Percentiles rank a stretch among this genome's conserved stretches.
Conservation (phyloP, 2,113 vertebrate genomes). For the Morone chrysops region DNA sequence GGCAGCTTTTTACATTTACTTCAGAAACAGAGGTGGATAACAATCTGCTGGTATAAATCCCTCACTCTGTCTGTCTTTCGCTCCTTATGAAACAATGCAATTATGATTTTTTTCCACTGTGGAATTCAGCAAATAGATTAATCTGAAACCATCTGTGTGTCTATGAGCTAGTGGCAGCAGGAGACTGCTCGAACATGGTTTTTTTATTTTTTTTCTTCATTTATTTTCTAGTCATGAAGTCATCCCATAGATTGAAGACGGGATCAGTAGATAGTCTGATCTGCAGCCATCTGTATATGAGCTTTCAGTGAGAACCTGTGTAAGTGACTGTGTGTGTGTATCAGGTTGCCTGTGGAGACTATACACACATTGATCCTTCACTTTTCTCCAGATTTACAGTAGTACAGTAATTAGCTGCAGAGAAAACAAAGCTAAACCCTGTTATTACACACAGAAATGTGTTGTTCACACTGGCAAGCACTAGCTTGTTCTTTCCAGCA, state of each 20-base stretch:
- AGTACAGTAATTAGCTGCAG: constrained; percentile 53
- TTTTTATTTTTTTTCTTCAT: constrained; percentile 25
- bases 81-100: constrained; percentile 53
- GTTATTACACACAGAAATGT: constrained; percentile 36
- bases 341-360: constrained; percentile 29
- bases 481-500: constrained; percentile 17
- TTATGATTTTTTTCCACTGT: constrained; percentile 17
- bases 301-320: constrained; percentile 15
- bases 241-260: constrained; percentile 31
- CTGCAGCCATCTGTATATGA: constrained; percentile 48
- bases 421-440: constrained; percentile 38
- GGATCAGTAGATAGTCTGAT: constrained; percentile 50
- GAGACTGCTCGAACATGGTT: constrained; percentile 13
- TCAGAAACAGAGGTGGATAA: constrained; percentile 14
- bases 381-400: constrained; percentile 57
- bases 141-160: constrained; percentile 61
- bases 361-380: constrained; percentile 39
- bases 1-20: constrained; percentile 12
- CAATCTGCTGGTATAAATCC: constrained; percentile 10
- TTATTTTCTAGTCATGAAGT: constrained; percentile 45
- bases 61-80: not conserved
- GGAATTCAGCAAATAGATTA: constrained; percentile 56
- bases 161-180: constrained; percentile 15
- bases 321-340: not conserved
- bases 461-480: constrained; percentile 10